A percentile compares a stretch with the other conserved stretches of the same genome.
phyloP scores from a whole-genome alignment of 2,888 invertebrate genomes.

The Tiphia femorata region DNA sequence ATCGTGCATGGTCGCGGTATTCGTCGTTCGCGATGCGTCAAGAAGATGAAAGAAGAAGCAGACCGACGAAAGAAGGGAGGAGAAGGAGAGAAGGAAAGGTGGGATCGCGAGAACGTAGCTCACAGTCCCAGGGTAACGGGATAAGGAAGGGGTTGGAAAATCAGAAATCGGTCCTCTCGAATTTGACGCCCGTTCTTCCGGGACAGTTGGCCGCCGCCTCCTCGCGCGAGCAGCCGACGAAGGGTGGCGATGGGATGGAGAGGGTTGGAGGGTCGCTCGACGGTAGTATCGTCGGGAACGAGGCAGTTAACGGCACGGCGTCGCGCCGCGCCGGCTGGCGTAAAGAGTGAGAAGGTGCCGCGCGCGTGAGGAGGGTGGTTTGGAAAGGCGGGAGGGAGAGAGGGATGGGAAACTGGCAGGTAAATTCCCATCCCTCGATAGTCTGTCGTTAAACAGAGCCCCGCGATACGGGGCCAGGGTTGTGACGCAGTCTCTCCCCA shows the following conservation, averaged over 20 bases:
- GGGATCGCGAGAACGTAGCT: not conserved
- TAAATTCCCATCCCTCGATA: slow-evolving; percentile 55
- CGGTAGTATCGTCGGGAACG: slow-evolving; percentile 27
- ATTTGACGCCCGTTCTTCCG: too few species aligned
- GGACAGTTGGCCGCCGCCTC: slow-evolving; percentile 6
- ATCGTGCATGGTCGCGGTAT: too few species aligned
- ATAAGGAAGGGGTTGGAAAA: too few species aligned
- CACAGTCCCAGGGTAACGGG: too few species aligned
- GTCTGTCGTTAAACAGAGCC: slow-evolving; percentile 57
- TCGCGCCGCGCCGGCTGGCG: slow-evolving; percentile 22
- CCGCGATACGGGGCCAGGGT: slow-evolving; percentile 57
- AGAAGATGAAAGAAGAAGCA: too few species aligned
- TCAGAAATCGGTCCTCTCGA: too few species aligned
- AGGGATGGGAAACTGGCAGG: slow-evolving; percentile 28
- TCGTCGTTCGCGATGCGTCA: too few species aligned
- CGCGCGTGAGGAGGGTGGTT: not conserved
- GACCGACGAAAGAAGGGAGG: too few species aligned
- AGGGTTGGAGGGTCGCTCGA: slow-evolving; percentile 16
- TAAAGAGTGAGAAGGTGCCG: slow-evolving; percentile 18
- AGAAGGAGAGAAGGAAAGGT: not conserved
- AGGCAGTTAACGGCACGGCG: slow-evolving; percentile 33
- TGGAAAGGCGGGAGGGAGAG: not conserved
- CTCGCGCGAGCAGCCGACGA: slow-evolving; percentile 5
- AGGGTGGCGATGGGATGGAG: not conserved
- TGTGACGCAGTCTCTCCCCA: slow-evolving; percentile 64